A percentile compares a stretch with the other conserved stretches of the same genome.
These are phyloP conservation scores for Temnothorax nylanderi DNA, from an alignment of 1,140 invertebrate genomes.

Conservation along the genomic window DNA sequence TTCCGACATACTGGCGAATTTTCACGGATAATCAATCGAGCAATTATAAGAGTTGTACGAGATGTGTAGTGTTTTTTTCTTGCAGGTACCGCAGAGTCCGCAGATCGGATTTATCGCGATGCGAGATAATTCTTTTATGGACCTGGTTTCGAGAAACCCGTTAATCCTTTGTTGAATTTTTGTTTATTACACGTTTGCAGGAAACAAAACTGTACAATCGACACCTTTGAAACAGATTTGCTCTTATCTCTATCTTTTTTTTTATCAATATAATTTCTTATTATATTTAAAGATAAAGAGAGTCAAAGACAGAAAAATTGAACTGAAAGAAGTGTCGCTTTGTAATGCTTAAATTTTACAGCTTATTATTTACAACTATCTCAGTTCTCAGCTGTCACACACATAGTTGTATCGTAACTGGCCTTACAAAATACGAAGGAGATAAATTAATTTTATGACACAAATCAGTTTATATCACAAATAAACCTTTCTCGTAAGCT, in stretches of 20 bases:
- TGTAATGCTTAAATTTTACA: not conserved
- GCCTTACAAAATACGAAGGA: not conserved
- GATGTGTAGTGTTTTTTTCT: conserved; percentile 57
- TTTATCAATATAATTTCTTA: conserved; percentile 21
- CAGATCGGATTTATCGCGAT: not conserved
- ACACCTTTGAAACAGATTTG: not conserved
- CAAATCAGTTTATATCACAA: conserved; percentile 40
- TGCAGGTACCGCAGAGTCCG: not conserved
- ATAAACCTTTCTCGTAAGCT: not conserved
- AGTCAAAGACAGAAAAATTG: not conserved
- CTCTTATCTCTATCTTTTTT: not conserved
- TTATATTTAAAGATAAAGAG: conserved; percentile 23
- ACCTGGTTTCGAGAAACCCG: not conserved
- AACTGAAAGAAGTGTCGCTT: not conserved
- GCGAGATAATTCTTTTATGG: not conserved
- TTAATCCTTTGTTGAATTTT: not conserved
- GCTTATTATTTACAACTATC: not conserved
- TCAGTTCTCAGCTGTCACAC: not conserved
- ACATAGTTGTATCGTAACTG: not conserved
- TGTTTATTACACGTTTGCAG: conserved; percentile 7
- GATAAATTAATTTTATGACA: not conserved
- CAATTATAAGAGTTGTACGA: not conserved
- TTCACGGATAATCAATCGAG: conserved; percentile 9
- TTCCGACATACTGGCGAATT: conserved; percentile 50
- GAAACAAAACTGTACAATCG: not conserved